Evolutionary conservation across 2,797 vertebrate genomes (phyloP), one percentile per base, ranked within the genome.

Genomic region (Pseudochaenichthys georgianus): DNA sequence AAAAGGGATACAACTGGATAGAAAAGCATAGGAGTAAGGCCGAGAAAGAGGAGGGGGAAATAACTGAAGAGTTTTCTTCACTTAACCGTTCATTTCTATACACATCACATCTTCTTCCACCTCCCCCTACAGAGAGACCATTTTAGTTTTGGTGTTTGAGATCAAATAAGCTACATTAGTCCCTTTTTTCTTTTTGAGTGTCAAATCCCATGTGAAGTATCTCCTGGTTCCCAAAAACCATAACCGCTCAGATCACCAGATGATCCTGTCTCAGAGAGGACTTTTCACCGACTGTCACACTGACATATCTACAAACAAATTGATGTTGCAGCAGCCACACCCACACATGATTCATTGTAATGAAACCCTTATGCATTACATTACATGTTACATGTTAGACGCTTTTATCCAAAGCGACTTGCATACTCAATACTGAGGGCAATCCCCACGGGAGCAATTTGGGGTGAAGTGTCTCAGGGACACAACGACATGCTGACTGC

Each of bases 231-330:
- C 34, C 17, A 0, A 41, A 41, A 1, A 73, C 43, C 43, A 61
- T 64, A 58, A 3, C 60, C 31, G 60, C 57, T 79, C 53, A 53
- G 21, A 62, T 54, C 57, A 51, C 31, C 51, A 13, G 5, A 62
- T 50, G 66, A 75, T 64, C 61, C 46, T 10, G 57, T 86, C 83
- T 78, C 80, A 67, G 59, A 73, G n/a, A 50, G 13, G 0, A 41
- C 55, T 62, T 34, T 7, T 31, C 60, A 52, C 65, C n/a, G 60
- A 55, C 51, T 69, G 76, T 82, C 67, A 75, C 66, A 70, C 43
- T 68, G 66, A 64, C 60, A 65, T 28, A 47, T 17, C 31, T 15
- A 46, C 16, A 47, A 47, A 2, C 13, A 47, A 47, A 47, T 3
- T 5, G 46, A 15, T 17, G 46, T 47, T 47, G 15, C 46, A 47